phyloP scores from a whole-genome alignment of 2,888 invertebrate species.

The Hypomecis punctinalis region DNA sequence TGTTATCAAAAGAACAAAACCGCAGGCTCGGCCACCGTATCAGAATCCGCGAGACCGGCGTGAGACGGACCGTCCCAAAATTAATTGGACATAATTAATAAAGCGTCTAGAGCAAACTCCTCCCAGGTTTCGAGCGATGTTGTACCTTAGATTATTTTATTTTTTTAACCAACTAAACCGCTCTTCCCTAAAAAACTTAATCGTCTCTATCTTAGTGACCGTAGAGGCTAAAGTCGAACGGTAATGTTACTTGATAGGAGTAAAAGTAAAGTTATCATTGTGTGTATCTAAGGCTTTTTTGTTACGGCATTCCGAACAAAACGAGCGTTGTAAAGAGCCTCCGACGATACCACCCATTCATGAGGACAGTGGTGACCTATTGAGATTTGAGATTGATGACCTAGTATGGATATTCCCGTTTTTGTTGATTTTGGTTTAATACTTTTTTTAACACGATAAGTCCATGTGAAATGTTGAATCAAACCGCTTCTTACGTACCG shows the following conservation, averaged over 20 bases:
- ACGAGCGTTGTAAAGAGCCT: conserved; percentile 83
- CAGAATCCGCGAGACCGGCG: conserved; percentile 63
- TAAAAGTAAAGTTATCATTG: conserved; percentile 67
- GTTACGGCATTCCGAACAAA: conserved; percentile 84
- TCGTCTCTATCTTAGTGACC: conserved; percentile 17
- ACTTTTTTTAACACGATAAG: too few relatives aligned
- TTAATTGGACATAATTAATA: conserved; percentile 85
- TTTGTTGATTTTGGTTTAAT: not conserved
- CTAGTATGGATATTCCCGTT: conserved; percentile 58
- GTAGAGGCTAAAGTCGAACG: conserved; percentile 51
- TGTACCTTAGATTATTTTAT: conserved; percentile 75
- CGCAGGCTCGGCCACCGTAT: conserved; percentile 57
- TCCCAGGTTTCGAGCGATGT: conserved; percentile 72
- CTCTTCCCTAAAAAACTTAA: conserved; percentile 23
- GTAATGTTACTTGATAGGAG: conserved; percentile 38
- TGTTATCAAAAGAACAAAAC: conserved; percentile 38
- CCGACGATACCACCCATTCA: conserved; percentile 85
- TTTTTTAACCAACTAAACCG: conserved; percentile 55
- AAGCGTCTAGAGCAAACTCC: conserved; percentile 80
- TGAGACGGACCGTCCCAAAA: conserved; percentile 72
- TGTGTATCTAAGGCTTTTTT: conserved; percentile 83
- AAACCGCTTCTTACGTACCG: too few relatives aligned
- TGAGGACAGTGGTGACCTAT: conserved; percentile 83
- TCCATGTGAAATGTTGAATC: too few relatives aligned
- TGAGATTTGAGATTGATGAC: conserved; percentile 69